A percentile compares a stretch with the other conserved stretches of the same genome.
These are phyloP conservation scores for Calephelis nemesis DNA, from an alignment of 1,140 invertebrate genomes.

Conservation along the genomic window DNA sequence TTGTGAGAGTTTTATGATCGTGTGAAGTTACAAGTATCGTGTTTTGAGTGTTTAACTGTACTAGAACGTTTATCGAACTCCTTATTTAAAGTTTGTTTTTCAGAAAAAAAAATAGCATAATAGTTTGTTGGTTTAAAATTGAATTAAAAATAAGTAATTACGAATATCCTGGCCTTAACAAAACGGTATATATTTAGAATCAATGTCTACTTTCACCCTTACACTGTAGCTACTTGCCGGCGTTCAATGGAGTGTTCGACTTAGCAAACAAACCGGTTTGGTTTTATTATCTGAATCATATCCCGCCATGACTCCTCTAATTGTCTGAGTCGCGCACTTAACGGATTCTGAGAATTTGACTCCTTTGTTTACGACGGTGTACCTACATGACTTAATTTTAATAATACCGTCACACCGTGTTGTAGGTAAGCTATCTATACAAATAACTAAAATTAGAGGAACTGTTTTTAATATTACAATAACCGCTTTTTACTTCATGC, in stretches of 20 bases:
- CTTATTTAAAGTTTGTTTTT: no score
- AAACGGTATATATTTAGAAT: slow-evolving; percentile 16
- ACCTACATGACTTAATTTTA: no score
- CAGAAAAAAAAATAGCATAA: no score
- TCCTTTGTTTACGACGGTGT: neutral
- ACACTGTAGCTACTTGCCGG: slow-evolving; percentile 13
- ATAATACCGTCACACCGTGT: no score
- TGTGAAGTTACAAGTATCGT: no score
- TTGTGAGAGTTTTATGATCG: no score
- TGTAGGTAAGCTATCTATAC: no score
- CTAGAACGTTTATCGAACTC: no score
- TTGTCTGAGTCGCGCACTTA: slow-evolving; percentile 11
- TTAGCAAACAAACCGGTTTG: slow-evolving; percentile 20
- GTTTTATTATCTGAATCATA: slow-evolving; percentile 28
- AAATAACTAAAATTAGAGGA: no score
- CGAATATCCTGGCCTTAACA: neutral
- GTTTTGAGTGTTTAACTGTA: no score
- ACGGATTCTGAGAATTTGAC: slow-evolving; percentile 5
- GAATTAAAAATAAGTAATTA: neutral
- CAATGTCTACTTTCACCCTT: slow-evolving; percentile 18
- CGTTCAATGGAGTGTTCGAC: slow-evolving; percentile 18
- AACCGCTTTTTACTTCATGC: no score
- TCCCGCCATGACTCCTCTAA: slow-evolving; percentile 25
- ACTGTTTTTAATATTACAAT: no score
- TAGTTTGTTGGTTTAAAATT: neutral